A percentile compares a stretch with the other conserved stretches of the same genome.
phyloP scores from a whole-genome alignment of 2,113 vertebrate species.

The Thomomys bottae region DNA sequence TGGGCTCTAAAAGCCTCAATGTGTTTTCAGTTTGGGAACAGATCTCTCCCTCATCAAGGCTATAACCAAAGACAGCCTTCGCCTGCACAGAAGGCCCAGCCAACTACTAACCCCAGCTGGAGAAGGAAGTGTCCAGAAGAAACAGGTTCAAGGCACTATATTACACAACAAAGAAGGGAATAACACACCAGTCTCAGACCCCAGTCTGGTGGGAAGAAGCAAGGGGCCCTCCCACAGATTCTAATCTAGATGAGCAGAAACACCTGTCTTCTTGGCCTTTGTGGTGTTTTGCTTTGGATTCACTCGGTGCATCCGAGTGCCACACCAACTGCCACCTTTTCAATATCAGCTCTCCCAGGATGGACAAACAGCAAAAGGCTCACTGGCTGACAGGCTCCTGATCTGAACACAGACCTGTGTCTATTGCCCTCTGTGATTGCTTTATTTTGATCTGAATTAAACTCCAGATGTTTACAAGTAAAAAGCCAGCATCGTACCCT shows the following conservation, averaged over 20 bases:
- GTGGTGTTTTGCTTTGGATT: slow-evolving; percentile 13
- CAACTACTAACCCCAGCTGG: neutral
- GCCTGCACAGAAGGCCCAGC: neutral
- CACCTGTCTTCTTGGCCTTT: neutral
- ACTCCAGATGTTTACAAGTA: neutral
- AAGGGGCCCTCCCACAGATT: neutral
- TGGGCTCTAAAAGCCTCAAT: neutral
- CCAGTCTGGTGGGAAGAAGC: neutral
- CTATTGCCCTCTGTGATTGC: accelerated
- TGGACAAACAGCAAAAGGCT: neutral
- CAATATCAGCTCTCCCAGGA: neutral
- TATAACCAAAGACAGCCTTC: neutral
- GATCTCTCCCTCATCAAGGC: neutral
- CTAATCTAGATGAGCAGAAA: neutral
- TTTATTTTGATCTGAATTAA: neutral
- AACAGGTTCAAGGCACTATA: neutral
- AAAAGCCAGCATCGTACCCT: neutral
- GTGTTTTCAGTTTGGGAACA: slow-evolving; percentile 32
- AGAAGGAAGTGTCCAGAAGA: neutral
- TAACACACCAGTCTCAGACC: neutral
- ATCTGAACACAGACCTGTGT: neutral
- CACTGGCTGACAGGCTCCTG: neutral
- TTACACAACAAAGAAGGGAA: neutral
- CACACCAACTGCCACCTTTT: slow-evolving; percentile 5
- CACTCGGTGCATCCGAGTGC: neutral